phyloP scores from a whole-genome alignment of 2,113 vertebrate genomes.

The Morone chrysops region DNA sequence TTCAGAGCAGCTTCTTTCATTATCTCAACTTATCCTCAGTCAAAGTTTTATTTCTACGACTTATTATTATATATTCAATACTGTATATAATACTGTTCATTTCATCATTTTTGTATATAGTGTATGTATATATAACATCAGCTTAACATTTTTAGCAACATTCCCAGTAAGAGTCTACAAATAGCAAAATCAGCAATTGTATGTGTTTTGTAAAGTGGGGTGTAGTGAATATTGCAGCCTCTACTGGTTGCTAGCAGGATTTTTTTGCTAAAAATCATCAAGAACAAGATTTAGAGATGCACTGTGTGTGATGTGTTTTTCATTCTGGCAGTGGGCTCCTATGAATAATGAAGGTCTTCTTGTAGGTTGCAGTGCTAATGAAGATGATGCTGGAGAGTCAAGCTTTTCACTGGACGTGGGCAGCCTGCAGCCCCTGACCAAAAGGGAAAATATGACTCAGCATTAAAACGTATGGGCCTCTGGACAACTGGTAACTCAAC shows the following conservation, averaged over 20 bases:
- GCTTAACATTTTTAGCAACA: not conserved
- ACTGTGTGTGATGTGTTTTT: not conserved
- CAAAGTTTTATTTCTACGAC: too few species aligned
- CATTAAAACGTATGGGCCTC: not conserved
- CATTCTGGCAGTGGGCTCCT: not conserved
- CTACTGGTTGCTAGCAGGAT: not conserved
- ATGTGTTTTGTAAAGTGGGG: not conserved
- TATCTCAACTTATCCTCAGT: too few species aligned
- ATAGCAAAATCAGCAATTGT: not conserved
- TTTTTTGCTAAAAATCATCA: not conserved
- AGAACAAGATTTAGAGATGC: not conserved
- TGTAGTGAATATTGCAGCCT: not conserved
- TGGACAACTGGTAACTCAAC: not conserved
- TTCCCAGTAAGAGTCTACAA: not conserved
- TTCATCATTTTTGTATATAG: too few species aligned
- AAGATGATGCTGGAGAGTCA: not conserved
- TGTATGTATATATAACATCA: not conserved
- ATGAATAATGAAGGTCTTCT: slow-evolving; percentile 9
- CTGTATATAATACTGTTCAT: too few species aligned
- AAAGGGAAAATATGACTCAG: not conserved
- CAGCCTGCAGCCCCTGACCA: not conserved
- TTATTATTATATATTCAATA: too few species aligned
- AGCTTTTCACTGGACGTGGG: not conserved
- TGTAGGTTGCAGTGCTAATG: not conserved
- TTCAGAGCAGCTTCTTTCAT: too few species aligned